Evolutionary conservation across 2,797 vertebrate genomes (phyloP).

Genomic region (Brachymystax lenok): DNA sequence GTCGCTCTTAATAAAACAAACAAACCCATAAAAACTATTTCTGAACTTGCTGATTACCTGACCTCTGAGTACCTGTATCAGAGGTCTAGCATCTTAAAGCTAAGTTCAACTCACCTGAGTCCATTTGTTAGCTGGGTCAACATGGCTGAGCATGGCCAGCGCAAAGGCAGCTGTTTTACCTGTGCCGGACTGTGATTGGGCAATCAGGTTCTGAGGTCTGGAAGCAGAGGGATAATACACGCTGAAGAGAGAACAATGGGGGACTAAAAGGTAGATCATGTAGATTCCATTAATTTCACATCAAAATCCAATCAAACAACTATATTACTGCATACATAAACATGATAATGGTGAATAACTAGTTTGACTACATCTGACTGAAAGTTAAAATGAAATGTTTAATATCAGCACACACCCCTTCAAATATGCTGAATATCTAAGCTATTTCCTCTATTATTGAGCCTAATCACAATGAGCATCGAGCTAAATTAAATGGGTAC

Average conservation of each 20-base stretch:
- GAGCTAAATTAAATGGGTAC: slow-evolving; percentile 51
- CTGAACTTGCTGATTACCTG: not conserved
- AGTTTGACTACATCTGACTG: too few relatives aligned
- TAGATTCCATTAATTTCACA: not conserved
- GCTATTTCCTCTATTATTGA: not conserved
- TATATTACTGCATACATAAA: too few relatives aligned
- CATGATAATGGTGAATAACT: too few relatives aligned
- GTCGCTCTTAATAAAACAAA: not conserved
- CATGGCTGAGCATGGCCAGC: slow-evolving; percentile 93
- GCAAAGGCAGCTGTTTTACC: slow-evolving; percentile 97
- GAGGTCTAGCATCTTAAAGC: not conserved
- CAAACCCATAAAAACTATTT: not conserved
- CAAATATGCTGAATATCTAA: not conserved
- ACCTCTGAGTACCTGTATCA: too few relatives aligned
- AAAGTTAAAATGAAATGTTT: too few relatives aligned
- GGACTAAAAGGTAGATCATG: slow-evolving; percentile 2
- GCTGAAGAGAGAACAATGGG: slow-evolving; percentile 1
- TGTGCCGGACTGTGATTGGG: slow-evolving; percentile 95
- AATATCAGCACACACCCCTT: not conserved
- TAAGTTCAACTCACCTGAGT: slow-evolving; percentile 81
- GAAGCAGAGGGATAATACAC: slow-evolving; percentile 23
- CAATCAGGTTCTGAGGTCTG: slow-evolving; percentile 95
- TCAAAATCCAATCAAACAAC: not conserved
- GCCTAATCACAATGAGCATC: too few relatives aligned
- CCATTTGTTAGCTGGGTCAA: slow-evolving; percentile 83